These are phyloP conservation scores for Malurus melanocephalus DNA, from an alignment of 2,113 vertebrate species.

Conservation along the genomic window DNA sequence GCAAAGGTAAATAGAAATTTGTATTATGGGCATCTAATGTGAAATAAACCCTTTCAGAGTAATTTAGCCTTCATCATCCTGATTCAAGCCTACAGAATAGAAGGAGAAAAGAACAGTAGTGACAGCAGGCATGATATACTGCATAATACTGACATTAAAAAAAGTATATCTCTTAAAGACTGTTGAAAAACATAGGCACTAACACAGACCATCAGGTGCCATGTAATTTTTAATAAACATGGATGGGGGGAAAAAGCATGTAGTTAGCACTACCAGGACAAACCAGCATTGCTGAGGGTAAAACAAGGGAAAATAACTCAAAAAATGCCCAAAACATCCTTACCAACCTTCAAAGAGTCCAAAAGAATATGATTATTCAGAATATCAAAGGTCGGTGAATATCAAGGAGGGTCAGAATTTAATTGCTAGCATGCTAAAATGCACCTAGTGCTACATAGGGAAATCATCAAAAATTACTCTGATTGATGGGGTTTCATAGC, in stretches of 20 bases:
- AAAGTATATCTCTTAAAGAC: neutral
- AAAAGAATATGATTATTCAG: neutral
- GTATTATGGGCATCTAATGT: neutral
- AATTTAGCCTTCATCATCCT: neutral
- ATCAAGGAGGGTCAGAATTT: neutral
- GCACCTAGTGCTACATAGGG: neutral
- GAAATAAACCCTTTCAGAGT: neutral
- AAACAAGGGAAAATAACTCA: neutral
- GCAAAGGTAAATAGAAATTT: neutral
- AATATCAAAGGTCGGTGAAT: neutral
- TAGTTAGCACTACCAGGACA: neutral
- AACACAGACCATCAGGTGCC: neutral
- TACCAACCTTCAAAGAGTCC: neutral
- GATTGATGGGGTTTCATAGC: neutral
- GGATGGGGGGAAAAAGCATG: fast-evolving
- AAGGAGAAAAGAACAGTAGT: neutral
- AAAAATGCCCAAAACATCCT: neutral
- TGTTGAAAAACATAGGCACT: neutral
- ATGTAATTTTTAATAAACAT: neutral
- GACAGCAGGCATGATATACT: neutral
- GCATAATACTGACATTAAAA: neutral
- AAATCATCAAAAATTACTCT: neutral
- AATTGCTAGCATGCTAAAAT: neutral
- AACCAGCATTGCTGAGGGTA: neutral
- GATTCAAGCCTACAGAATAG: neutral